Base-by-base conservation (phyloP, 2,113 vertebrate species). In the Archilochus colubris region DNA sequence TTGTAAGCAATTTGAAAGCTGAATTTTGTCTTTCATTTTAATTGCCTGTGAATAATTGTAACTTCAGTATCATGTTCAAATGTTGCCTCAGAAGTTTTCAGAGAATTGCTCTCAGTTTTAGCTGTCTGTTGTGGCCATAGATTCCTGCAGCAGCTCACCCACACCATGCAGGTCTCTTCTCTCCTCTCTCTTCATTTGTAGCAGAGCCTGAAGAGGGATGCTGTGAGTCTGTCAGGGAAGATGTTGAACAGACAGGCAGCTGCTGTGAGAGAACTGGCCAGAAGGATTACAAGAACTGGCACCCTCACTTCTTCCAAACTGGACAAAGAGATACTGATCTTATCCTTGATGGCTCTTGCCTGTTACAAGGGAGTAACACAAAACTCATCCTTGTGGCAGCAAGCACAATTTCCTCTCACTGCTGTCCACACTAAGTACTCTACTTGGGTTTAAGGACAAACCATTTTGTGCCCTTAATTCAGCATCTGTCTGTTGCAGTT, bases 401-500 rank as follows among this genome's bases (percentile, higher is more conserved):
- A 82, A 87, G 19, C 10, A 18, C 6, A 7, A 30, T 22, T 21
- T 66, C 20, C 11, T 62, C 27, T 92, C 46, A 8, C 61, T 62
- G 18, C 31, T 85, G 6, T 46, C 46, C 70, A 25, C 72, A 74
- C 50, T 28, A 36, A 33, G 40, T 48, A 7, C 48, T 68, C 50
- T 73, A 36, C 38, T 51, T 21, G 2, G 73, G 33, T 31, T 80
- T 83, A 91, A 81, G 92, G 68, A 88, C 51, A 82, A 92, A 82
- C 3, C 1, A 44, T 57, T 87, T 53, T 21, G 21, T 67, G 55
- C 67, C 36, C 55, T 88, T 64, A 55, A 16, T 77, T 85, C 75
- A 67, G 91, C 82, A 95, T 63, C 62, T 85, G 84, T 58, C 43
- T 55, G 87, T 36, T 89, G 43, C 84, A 82, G 89, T 33, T 95